Conservation (phyloP, 2,797 vertebrate genomes). For the Amblyopsis hoosieri region DNA sequence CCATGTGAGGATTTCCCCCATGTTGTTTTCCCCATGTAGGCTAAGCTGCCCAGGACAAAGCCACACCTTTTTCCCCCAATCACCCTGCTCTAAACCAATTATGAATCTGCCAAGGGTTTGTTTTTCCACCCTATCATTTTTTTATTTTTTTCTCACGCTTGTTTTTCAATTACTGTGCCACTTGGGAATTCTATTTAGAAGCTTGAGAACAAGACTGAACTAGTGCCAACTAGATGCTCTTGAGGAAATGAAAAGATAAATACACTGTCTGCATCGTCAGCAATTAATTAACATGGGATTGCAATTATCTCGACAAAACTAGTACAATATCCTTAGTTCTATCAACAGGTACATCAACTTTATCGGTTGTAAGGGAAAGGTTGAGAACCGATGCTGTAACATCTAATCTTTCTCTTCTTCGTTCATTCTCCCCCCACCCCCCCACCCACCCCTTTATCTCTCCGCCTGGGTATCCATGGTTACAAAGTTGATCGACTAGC, state of each 20-base stretch:
- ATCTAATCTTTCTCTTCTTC: slow-evolving; percentile 3
- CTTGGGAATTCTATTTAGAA: slow-evolving; percentile 9
- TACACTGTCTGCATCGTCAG: background rate
- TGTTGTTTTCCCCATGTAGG: slow-evolving; percentile 21
- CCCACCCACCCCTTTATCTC: slow-evolving; percentile 51
- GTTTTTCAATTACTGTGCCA: slow-evolving; percentile 13
- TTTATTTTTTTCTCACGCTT: background rate
- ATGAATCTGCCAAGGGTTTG: slow-evolving; percentile 14
- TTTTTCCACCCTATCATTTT: slow-evolving; percentile 21
- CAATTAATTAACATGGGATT: background rate
- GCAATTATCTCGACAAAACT: background rate
- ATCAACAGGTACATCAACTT: background rate
- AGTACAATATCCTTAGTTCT: background rate
- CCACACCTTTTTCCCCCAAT: slow-evolving; percentile 28
- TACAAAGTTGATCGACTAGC: slow-evolving; percentile 86
- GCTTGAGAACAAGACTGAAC: slow-evolving; percentile 16
- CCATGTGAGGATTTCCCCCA: background rate
- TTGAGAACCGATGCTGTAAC: background rate
- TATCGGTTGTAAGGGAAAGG: slow-evolving; percentile 7
- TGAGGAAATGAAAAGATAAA: background rate
- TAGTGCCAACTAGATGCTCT: slow-evolving; percentile 1
- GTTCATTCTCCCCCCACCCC: slow-evolving; percentile 51
- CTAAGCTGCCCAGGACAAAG: slow-evolving; percentile 15
- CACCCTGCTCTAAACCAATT: slow-evolving; percentile 24
- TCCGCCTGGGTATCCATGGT: slow-evolving; percentile 81